Evolutionary conservation across 2,888 invertebrate genomes (phyloP).

Genomic region (Ceramica pisi): DNA sequence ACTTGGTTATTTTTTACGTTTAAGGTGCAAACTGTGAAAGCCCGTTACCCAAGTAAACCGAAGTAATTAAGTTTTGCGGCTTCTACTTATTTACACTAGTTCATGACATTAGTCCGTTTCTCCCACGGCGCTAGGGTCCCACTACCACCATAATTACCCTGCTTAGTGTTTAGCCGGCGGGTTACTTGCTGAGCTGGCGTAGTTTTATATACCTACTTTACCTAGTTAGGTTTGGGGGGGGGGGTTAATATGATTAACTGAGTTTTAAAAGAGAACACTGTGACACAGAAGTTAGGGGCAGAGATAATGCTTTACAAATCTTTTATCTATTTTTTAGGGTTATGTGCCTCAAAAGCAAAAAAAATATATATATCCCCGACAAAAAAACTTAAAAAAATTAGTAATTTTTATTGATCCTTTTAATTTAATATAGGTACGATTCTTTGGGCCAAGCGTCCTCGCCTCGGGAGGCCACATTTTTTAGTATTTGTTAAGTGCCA

Average conservation of each 20-base stretch:
- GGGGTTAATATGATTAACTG: background rate
- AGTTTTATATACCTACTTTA: background rate
- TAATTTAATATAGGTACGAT: too few species aligned
- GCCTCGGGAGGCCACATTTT: too few species aligned
- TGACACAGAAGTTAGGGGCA: background rate
- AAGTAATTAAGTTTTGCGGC: constrained; percentile 25
- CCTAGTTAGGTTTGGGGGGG: background rate
- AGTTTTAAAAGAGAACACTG: background rate
- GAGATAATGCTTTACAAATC: background rate
- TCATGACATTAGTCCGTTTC: constrained; percentile 22
- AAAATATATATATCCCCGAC: too few species aligned
- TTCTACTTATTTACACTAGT: constrained; percentile 12
- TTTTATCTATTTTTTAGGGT: too few species aligned
- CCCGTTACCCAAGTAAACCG: background rate
- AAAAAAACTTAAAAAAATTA: too few species aligned
- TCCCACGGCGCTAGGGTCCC: background rate
- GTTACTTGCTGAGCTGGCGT: constrained; percentile 10
- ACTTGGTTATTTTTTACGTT: background rate
- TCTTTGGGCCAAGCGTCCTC: too few species aligned
- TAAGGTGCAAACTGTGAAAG: constrained; percentile 4
- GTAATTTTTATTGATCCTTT: too few species aligned
- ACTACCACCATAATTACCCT: constrained; percentile 19
- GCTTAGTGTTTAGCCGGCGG: constrained; percentile 28
- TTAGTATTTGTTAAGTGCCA: too few species aligned
- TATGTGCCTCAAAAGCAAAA: too few species aligned